phyloP scores from a whole-genome alignment of 2,888 invertebrate genomes.

The Heliconius ethilla region DNA sequence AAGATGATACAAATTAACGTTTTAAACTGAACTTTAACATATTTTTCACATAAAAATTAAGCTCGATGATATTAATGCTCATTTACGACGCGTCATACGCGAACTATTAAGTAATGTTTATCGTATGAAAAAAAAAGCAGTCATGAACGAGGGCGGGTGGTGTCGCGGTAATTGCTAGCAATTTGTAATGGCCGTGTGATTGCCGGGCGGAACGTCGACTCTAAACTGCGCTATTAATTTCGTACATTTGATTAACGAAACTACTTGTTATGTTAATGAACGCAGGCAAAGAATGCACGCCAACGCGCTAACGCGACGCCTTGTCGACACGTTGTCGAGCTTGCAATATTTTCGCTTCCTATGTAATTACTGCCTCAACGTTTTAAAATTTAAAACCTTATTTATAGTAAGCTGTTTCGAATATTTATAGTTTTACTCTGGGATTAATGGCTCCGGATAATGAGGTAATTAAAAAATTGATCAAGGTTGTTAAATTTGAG shows the following conservation, averaged over 20 bases:
- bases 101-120: constrained; percentile 54
- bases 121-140: constrained; percentile 54
- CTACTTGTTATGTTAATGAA: constrained; percentile 82
- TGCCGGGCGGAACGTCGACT: constrained; percentile 76
- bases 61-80: constrained; percentile 44
- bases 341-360: constrained; percentile 74
- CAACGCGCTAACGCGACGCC: constrained; percentile 74
- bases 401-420: constrained; percentile 52
- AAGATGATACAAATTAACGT: constrained; percentile 22
- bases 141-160: constrained; percentile 63
- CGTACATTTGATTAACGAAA: constrained; percentile 82
- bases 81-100: constrained; percentile 45
- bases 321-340: constrained; percentile 77
- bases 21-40: constrained; percentile 17
- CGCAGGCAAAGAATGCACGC: constrained; percentile 79
- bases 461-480: constrained; percentile 36
- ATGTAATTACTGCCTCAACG: constrained; percentile 66
- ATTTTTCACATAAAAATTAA: constrained; percentile 33
- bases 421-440: constrained; percentile 46
- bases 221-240: constrained; percentile 81
- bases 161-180: constrained; percentile 75
- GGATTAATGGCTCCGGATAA: constrained; percentile 38
- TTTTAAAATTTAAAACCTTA: constrained; percentile 61
- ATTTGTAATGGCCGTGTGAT: constrained; percentile 81
- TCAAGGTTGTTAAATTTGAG: constrained; percentile 22